Evolutionary conservation across 2,113 vertebrate species (phyloP), one percentile per base, ranked within the genome.

Genomic region (Noctilio leporinus): DNA sequence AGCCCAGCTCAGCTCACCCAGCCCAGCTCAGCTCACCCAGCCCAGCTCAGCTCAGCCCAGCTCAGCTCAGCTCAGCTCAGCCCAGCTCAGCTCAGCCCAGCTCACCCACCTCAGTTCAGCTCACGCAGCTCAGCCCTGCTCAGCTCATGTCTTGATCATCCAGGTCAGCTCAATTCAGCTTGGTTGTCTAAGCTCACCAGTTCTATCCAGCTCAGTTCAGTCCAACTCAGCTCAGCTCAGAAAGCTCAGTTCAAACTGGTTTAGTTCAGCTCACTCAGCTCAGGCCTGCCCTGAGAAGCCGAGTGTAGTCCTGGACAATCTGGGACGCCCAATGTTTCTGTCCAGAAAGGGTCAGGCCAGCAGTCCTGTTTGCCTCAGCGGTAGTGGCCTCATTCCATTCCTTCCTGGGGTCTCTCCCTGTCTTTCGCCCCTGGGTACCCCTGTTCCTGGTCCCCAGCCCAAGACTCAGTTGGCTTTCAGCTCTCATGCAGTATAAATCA

Each of bases 81-180:
- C 12, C 0, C 28, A 17, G 47, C 33, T 0, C 24, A 26, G 22
- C 11, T 0, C 26, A 33, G 30, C 20, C 2, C 51, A 11, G 53
- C 3, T 0, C 38, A 49, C 4, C 10, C 64, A 59, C 10, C 57
- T 8, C 3, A 30, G 19, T 6, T 0, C 33, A 12, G 5, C 5
- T 0, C 3, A n/a, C 14, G 0, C 43, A 43, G 51, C 49, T 11
- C 20, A 10, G 24, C 10, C 0, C 5, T 49, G n/a, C 30, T 0
- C 26, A 28, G 7, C n/a, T n/a, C n/a, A n/a, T n/a, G n/a, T n/a
- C n/a, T n/a, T n/a, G n/a, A n/a, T n/a, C n/a, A n/a, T n/a, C 0
- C 33, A 49, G 12, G 3, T 0, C 9, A 47, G 40, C 9, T 0
- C 28, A 38, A 17, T 20, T 1, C 30, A 77, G 40, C 3, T 0